Percentiles rank a stretch among this genome's conserved stretches.
These are phyloP conservation scores for Anorthoa munda DNA, from an alignment of 2,888 invertebrate species.

Conservation along the genomic window DNA sequence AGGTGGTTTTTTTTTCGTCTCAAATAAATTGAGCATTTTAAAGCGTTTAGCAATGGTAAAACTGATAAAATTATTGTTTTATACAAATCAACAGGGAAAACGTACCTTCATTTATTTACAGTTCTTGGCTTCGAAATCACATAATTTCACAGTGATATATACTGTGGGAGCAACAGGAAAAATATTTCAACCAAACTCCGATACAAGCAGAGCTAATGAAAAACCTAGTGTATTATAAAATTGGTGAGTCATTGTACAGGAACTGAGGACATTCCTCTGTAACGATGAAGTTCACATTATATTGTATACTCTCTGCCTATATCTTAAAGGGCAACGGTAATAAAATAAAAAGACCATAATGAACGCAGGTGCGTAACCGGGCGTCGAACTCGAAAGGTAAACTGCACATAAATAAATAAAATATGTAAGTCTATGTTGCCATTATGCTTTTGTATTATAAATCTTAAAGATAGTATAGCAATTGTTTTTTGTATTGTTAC, in stretches of 20 bases:
- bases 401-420: slow-evolving; percentile 45
- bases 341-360: slow-evolving; percentile 45
- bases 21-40: neutral
- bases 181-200: neutral
- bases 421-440: slow-evolving; percentile 40
- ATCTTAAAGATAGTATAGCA: neutral
- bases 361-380: slow-evolving; percentile 50
- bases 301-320: slow-evolving; percentile 11
- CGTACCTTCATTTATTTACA: neutral
- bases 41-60: neutral
- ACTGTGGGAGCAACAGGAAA: neutral
- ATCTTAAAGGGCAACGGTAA: slow-evolving; percentile 43
- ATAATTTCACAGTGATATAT: slow-evolving; percentile 3
- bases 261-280: slow-evolving; percentile 34
- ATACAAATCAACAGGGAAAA: neutral
- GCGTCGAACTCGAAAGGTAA: slow-evolving; percentile 56
- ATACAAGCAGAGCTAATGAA: slow-evolving; percentile 2
- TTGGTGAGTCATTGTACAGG: slow-evolving; percentile 45
- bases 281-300: slow-evolving; percentile 39
- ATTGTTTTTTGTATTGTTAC: slow-evolving; percentile 11
- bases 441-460: slow-evolving; percentile 17
- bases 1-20: neutral
- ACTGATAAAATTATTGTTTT: neutral
- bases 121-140: slow-evolving; percentile 1
- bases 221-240: slow-evolving; percentile 15